phyloP scores from a whole-genome alignment of 2,888 invertebrate species.

The Alloplasta piceator region DNA sequence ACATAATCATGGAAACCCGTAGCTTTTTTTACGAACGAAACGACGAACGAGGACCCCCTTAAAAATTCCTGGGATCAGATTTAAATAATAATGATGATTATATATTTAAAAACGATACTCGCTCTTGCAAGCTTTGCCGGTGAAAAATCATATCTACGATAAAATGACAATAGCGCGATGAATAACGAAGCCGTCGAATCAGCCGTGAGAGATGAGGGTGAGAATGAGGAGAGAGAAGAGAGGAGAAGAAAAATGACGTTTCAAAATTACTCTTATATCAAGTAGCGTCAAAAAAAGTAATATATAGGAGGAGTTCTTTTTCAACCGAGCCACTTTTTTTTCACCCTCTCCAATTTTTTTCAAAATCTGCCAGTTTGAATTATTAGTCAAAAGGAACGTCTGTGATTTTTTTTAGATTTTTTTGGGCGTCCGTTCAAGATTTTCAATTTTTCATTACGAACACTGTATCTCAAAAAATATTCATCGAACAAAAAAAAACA shows the following conservation, averaged over 20 bases:
- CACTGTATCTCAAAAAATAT: too few relatives aligned
- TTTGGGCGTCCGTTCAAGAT: too few relatives aligned
- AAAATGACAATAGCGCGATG: conserved; percentile 68
- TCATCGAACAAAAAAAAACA: too few relatives aligned
- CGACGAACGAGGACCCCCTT: conserved; percentile 23
- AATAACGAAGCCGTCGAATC: conserved; percentile 66
- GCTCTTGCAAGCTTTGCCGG: conserved; percentile 62
- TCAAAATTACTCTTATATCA: conserved; percentile 57
- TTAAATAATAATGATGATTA: conserved; percentile 26
- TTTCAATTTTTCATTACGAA: too few relatives aligned
- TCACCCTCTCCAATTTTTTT: too few relatives aligned
- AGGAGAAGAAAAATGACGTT: conserved; percentile 34
- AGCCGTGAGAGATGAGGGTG: conserved; percentile 36
- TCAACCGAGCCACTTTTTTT: too few relatives aligned
- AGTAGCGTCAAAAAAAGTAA: conserved; percentile 51
- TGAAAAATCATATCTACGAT: conserved; percentile 62
- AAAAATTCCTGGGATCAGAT: conserved; percentile 44
- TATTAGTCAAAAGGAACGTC: too few relatives aligned
- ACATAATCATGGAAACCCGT: conserved; percentile 65
- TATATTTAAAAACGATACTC: conserved; percentile 59
- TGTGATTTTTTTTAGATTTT: too few relatives aligned
- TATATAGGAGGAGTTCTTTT: too few relatives aligned
- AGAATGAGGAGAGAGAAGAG: conserved; percentile 11
- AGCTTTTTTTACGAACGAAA: conserved; percentile 62
- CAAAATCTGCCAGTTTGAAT: too few relatives aligned